Evolutionary conservation across 2,797 vertebrate genomes (phyloP).

Genomic region (Pangasius djambal): DNA sequence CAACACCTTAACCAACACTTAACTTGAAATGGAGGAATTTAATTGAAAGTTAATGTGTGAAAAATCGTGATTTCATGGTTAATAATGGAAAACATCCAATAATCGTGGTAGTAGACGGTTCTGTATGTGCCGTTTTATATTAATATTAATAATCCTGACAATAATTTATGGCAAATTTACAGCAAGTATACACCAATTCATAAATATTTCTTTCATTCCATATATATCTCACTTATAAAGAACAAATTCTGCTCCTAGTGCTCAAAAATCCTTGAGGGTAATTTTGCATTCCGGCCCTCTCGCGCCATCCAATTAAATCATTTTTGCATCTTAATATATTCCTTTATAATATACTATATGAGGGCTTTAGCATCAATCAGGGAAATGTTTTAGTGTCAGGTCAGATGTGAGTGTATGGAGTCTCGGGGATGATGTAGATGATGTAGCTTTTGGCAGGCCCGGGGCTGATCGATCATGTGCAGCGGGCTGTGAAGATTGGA

Average conservation of each 20-base stretch:
- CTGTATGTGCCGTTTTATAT: background rate
- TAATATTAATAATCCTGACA: background rate
- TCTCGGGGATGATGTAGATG: slow-evolving; percentile 27
- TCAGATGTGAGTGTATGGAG: slow-evolving; percentile 26
- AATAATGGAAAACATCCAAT: background rate
- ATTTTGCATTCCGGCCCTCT: too few relatives aligned
- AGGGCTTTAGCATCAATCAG: background rate
- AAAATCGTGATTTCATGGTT: background rate
- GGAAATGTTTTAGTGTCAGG: slow-evolving; percentile 13
- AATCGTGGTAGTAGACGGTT: background rate
- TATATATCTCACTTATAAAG: background rate
- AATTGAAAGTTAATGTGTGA: background rate
- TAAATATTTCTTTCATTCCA: background rate
- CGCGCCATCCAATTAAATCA: too few relatives aligned
- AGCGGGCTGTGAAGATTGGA: slow-evolving; percentile 67
- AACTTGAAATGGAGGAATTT: background rate
- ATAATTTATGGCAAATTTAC: background rate
- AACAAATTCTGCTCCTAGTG: background rate
- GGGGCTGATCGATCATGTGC: slow-evolving; percentile 64
- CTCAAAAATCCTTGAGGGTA: background rate
- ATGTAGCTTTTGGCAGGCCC: slow-evolving; percentile 37
- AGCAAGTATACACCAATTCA: too few relatives aligned
- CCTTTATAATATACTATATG: background rate
- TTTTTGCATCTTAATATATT: slow-evolving; percentile 1
- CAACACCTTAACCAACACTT: too few relatives aligned